Evolutionary conservation across 2,113 vertebrate genomes (phyloP), one percentile per base, ranked within the genome.

Genomic region (Pavo muticus): DNA sequence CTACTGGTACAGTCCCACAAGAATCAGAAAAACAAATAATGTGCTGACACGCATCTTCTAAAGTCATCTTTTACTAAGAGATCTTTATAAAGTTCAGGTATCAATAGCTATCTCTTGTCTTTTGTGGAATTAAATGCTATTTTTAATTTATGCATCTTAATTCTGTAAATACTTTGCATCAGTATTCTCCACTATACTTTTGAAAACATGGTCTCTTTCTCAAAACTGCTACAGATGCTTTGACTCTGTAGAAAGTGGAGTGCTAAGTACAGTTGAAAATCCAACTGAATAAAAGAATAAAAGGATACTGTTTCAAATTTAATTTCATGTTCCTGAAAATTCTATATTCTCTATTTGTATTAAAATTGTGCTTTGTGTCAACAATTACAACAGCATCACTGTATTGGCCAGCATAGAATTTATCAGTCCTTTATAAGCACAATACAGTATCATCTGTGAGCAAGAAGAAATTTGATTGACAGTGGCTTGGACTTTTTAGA

Each of bases 1-100:
- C 84, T 95, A 89, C 92, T 94, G 69, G 30, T 95, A 67, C 56
- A 91, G 63, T 96, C 96, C 93, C 85, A 32, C 76, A 59, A 95
- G 91, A 95, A 96, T 19, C 90, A 78, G 61, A 82, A 96, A 95
- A 92, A 52, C 57, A 91, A 96, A 88, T 76, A 93, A 57, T 78
- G 14, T 44, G 57, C 69, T 82, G 80, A 52, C 84, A 92, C 78
- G 37, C 18, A 25, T 47, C 72, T 80, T 94, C 77, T 60, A 2
- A 83, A 90, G 85, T 71, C 17, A 60, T 91, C 72, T 50, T 92
- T 87, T 75, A 40, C 84, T 64, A 50, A 75, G 82, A 92, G 35
- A 60, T 77, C 91, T 77, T 93, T 71, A 75, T 90, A 60, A 83
- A 80, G 65, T 74, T 91, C 35, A 39, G 35, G 24, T 68, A 69